A percentile compares a stretch with the other conserved stretches of the same genome.
Conservation (phyloP, 2,113 vertebrate species). For the Sus scrofa region T2T-Sscrofa CM000815.6:119034001-119034500, state of each 20-base stretch:
- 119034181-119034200: neutral
- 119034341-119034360: neutral
- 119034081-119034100: neutral
- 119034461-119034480: neutral
- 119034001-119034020: neutral
- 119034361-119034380: neutral
- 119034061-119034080: neutral
- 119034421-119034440: neutral
- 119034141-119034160: neutral
- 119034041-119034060: neutral
- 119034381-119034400: neutral
- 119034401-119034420: neutral
- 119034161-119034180: neutral
- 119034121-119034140: neutral
- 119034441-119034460: neutral
- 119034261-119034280: neutral
- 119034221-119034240: neutral
- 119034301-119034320: neutral
- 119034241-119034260: neutral
- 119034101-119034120: neutral
- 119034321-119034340: neutral
- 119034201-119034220: neutral
- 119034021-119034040: neutral
- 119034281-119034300: neutral
- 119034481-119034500: neutral